A percentile compares a stretch with the other conserved stretches of the same genome.
These are phyloP conservation scores for Eulimnadia texana DNA, from an alignment of 1,140 invertebrate species.

Conservation along the genomic window DNA sequence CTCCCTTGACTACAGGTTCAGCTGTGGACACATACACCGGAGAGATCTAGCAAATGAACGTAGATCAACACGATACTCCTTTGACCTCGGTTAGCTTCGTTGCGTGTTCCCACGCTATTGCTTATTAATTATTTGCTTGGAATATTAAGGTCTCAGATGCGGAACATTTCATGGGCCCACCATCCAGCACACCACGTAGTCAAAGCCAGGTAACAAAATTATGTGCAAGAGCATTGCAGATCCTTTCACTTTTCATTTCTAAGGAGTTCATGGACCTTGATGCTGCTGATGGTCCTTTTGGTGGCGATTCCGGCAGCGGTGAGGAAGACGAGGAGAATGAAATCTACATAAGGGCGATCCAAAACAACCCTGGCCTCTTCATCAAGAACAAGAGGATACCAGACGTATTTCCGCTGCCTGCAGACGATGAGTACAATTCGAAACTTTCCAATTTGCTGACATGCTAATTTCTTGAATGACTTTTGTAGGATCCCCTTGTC, in stretches of 20 bases:
- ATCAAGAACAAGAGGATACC: neutral
- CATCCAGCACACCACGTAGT: too few relatives aligned
- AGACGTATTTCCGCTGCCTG: neutral
- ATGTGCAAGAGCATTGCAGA: neutral
- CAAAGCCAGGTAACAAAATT: too few relatives aligned
- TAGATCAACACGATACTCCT: neutral
- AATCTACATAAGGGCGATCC: neutral
- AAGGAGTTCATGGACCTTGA: neutral
- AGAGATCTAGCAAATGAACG: neutral
- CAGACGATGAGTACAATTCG: neutral
- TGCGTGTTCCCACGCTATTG: too few relatives aligned
- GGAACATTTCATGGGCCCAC: neutral
- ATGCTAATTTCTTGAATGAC: neutral
- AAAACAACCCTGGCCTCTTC: neutral
- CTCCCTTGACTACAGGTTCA: neutral
- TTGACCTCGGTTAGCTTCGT: neutral
- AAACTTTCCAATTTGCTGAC: neutral
- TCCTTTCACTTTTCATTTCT: neutral
- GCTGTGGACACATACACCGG: neutral
- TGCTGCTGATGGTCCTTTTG: neutral
- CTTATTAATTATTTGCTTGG: neutral
- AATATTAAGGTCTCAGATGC: neutral
- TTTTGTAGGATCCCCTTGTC: neutral
- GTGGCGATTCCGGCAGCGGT: too few relatives aligned
- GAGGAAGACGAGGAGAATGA: neutral